Evolutionary conservation across 2,888 invertebrate genomes (phyloP).

Genomic region (Macrosoma leucophasiata): DNA sequence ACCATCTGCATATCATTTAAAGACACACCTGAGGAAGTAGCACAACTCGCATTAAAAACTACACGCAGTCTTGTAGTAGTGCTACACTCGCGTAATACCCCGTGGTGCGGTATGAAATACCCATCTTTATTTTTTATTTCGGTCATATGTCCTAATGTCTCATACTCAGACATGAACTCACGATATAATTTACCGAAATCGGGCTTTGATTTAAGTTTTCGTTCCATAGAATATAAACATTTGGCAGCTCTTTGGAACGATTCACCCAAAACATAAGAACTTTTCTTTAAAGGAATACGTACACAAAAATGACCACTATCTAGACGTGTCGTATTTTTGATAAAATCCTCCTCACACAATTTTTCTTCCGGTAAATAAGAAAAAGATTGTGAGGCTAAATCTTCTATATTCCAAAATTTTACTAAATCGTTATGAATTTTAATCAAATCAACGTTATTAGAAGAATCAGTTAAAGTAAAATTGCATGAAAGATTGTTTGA

Average conservation of each 20-base stretch:
- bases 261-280: too few relatives aligned
- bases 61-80: slow-evolving; percentile 6
- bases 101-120: slow-evolving; percentile 11
- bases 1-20: slow-evolving; percentile 23
- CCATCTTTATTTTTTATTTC: too few relatives aligned
- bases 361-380: slow-evolving; percentile 6
- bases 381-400: slow-evolving; percentile 6
- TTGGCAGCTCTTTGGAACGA: too few relatives aligned
- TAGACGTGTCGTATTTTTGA: too few relatives aligned
- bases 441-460: slow-evolving; percentile 1
- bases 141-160: background rate
- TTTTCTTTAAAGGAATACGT: too few relatives aligned
- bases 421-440: slow-evolving; percentile 2
- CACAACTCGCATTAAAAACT: slow-evolving; percentile 11
- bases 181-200: too few relatives aligned
- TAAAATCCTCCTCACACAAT: slow-evolving; percentile 19
- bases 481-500: background rate
- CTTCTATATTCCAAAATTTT: slow-evolving; percentile 11
- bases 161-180: background rate
- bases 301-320: too few relatives aligned
- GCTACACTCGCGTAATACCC: slow-evolving; percentile 8
- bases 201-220: too few relatives aligned
- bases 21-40: slow-evolving; percentile 15
- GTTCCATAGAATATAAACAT: too few relatives aligned
- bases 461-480: background rate